Evolutionary conservation across 1,140 invertebrate species (phyloP).

Genomic region (Cherax quadricarinatus): DNA sequence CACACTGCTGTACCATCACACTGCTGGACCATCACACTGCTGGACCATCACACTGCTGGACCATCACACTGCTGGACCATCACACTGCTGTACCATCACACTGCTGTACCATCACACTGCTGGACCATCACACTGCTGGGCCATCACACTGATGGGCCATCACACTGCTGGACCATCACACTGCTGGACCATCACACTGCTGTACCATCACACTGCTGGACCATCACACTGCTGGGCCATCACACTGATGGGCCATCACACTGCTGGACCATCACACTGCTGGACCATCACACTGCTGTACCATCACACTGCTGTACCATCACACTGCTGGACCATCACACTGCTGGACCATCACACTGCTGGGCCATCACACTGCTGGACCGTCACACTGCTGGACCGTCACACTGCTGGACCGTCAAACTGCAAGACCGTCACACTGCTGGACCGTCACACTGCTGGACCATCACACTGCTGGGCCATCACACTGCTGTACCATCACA

Average conservation of each 20-base stretch:
- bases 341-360: neutral
- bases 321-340: neutral
- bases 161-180: neutral
- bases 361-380: neutral
- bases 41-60: no score
- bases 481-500: neutral
- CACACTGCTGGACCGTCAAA: neutral
- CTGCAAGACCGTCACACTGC: neutral
- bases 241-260: neutral
- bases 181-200: neutral
- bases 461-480: neutral
- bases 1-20: no score
- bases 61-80: no score
- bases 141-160: neutral
- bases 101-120: neutral
- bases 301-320: neutral
- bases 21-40: no score
- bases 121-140: neutral
- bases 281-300: neutral
- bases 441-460: neutral
- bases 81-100: no score
- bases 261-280: neutral
- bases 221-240: neutral
- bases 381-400: neutral
- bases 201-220: neutral